Evolutionary conservation across 2,113 vertebrate species (phyloP).

Genomic region (Macrotus californicus): DNA sequence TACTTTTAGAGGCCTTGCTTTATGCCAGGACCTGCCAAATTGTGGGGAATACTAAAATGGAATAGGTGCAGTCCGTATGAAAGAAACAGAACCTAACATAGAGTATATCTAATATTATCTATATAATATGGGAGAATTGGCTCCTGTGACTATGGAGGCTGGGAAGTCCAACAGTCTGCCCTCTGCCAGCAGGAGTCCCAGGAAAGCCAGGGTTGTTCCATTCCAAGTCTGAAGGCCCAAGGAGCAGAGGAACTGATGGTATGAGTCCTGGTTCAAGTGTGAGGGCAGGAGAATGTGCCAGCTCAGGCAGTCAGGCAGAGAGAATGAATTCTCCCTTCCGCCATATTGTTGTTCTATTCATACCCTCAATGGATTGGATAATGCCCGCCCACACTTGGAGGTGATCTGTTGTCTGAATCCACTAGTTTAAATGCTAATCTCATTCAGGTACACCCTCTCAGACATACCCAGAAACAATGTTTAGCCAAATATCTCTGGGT

Average conservation of each 20-base stretch:
- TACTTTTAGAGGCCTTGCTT: neutral
- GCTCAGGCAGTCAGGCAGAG: neutral
- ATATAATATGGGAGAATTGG: neutral
- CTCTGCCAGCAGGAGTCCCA: neutral
- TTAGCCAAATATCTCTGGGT: neutral
- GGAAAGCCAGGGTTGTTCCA: neutral
- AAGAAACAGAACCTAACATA: neutral
- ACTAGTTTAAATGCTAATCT: neutral
- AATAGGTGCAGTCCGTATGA: neutral
- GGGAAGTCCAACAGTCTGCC: neutral
- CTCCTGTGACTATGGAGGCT: neutral
- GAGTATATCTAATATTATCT: too few species aligned
- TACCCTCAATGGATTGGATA: neutral
- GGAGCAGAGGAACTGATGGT: neutral
- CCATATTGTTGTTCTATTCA: neutral
- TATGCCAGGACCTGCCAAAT: neutral
- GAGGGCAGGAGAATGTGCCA: neutral
- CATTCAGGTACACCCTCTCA: neutral
- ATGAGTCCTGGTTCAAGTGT: neutral
- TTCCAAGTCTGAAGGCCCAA: neutral
- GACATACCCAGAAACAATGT: neutral
- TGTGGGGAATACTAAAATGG: neutral
- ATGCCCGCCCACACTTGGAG: neutral
- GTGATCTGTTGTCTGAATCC: too few species aligned
- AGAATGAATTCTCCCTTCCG: neutral